Evolutionary conservation across 2,888 invertebrate genomes (phyloP), one percentile per base, ranked within the genome.

Genomic region (Antheraea assamensis): DNA sequence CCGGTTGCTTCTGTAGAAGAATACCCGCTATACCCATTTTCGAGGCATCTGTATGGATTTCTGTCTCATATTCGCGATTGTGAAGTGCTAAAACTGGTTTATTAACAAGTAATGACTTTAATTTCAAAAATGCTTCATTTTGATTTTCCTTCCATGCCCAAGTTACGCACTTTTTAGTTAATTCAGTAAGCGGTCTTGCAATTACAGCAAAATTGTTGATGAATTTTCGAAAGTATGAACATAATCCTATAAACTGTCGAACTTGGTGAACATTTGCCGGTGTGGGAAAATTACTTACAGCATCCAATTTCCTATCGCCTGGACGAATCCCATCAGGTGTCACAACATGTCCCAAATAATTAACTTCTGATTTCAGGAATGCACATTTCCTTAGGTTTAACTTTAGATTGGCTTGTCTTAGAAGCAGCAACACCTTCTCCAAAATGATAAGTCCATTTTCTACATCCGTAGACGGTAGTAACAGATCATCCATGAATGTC

Each of bases 321-420:
- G 74, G 74, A 17, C 64, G 49, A 24, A 74, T 52, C n/a, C 72
- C 72, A 24, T 73, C 61, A 8, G 21, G 21, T 5, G 71, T 71
- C 24, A 74, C 71, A 24, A 73, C 74, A 47, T 66, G 71, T 3
- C 74, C 74, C 3, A 75, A 52, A 52, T 73, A 75, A 24, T 73
- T 61, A 5, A 74, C 47, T 0, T 21, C n/a, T 7, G 35, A 71
- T 30, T 74, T 30, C 35, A 74, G 71, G 35, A 74, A 74, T 21
- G 27, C 17, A 73, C 85, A 86, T 68, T 87, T 87, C 0, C 42
- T 55, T 1, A 83, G 21, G 27, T 82, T 82, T 0, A 86, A 35
- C 0, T 84, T 85, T 0, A 82, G 21, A 0, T 75, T 75, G 1
- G 71, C 75, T 55, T 74, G 42, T 21, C 4, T 8, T 13, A 82